phyloP scores from a whole-genome alignment of 2,888 invertebrate species.

The Dolichopus griseipennis region DNA sequence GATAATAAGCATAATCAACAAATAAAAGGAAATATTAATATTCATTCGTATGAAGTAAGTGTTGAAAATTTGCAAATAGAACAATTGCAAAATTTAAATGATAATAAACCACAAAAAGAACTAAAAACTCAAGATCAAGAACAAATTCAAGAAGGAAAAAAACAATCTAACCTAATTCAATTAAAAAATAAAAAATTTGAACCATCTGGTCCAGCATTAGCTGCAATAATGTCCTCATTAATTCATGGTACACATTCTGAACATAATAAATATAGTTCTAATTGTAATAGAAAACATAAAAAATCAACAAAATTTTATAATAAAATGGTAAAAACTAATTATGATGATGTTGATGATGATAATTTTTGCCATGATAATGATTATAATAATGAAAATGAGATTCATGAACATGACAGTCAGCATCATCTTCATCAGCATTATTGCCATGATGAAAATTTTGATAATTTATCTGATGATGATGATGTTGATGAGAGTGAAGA shows the following conservation, averaged over 20 bases:
- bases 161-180: not conserved
- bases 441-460: not conserved
- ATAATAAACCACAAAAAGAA: too few species aligned
- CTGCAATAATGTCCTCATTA: not conserved
- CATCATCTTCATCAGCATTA: not conserved
- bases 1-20: too few species aligned
- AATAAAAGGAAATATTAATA: too few species aligned
- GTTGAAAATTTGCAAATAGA: too few species aligned
- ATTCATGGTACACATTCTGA: not conserved
- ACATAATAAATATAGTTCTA: not conserved
- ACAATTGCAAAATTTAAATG: too few species aligned
- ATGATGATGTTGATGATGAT: not conserved
- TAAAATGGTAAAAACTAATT: not conserved
- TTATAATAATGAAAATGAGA: not conserved
- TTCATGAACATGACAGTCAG: not conserved
- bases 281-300: not conserved
- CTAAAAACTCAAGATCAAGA: not conserved
- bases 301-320: not conserved
- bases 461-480: not conserved
- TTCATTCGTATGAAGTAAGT: too few species aligned
- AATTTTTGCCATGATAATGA: not conserved
- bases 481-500: constrained; percentile 21
- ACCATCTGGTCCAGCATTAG: not conserved
- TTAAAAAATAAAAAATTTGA: not conserved
- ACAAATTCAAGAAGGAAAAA: not conserved